phyloP scores from a whole-genome alignment of 2,888 invertebrate species.

The Slavum lentiscoides region DNA sequence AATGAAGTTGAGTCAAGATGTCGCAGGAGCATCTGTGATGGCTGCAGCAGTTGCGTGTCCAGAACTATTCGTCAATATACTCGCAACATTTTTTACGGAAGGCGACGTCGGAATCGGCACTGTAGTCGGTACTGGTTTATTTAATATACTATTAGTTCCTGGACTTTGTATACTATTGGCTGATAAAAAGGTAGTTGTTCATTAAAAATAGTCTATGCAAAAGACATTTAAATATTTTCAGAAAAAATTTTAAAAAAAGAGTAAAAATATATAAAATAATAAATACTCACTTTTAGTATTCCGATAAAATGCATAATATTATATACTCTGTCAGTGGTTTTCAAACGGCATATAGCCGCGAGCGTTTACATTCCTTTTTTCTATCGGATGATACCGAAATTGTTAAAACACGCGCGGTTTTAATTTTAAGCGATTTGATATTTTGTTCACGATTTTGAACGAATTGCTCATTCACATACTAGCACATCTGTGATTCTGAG shows the following conservation, averaged over 20 bases:
- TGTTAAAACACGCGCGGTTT: too few species aligned
- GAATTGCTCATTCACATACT: too few species aligned
- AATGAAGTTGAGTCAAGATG: conserved; percentile 71
- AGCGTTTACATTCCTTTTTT: too few species aligned
- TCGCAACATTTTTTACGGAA: conserved; percentile 78
- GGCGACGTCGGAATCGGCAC: conserved; percentile 78
- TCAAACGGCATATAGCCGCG: too few species aligned
- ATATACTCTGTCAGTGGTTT: too few species aligned
- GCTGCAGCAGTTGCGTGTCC: conserved; percentile 86
- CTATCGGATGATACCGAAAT: too few species aligned
- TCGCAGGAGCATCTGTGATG: conserved; percentile 90
- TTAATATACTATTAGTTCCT: conserved; percentile 76
- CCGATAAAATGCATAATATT: not conserved
- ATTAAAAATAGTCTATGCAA: conserved; percentile 70
- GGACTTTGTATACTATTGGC: conserved; percentile 74
- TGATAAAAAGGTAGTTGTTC: conserved; percentile 57
- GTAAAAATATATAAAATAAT: not conserved
- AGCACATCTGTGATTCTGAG: too few species aligned
- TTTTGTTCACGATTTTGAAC: too few species aligned
- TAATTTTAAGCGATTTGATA: too few species aligned
- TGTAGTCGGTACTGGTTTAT: conserved; percentile 77
- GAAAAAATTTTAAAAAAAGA: not conserved
- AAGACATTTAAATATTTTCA: conserved; percentile 59
- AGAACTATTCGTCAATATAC: conserved; percentile 81
- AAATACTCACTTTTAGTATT: not conserved